A percentile compares a stretch with the other conserved stretches of the same genome.
These are phyloP conservation scores for Steinernema hermaphroditum DNA, from an alignment of 2,888 invertebrate species.

Conservation along the genomic window DNA sequence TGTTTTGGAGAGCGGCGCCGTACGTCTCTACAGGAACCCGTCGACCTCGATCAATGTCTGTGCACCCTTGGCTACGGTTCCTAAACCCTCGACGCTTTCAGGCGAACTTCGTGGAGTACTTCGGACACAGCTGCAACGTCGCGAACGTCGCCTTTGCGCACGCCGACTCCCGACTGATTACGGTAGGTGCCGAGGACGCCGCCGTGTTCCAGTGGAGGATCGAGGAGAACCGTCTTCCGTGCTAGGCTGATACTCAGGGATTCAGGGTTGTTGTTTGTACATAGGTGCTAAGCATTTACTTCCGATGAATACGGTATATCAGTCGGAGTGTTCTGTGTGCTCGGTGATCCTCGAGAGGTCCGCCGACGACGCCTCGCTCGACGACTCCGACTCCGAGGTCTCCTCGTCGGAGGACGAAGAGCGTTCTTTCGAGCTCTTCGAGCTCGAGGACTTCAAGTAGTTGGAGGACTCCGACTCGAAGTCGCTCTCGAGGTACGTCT, in stretches of 20 bases:
- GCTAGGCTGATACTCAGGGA: constrained; percentile 5
- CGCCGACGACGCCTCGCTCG: not conserved
- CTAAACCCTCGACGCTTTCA: not conserved
- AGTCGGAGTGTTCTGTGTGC: constrained; percentile 18
- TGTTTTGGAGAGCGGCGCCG: constrained; percentile 45
- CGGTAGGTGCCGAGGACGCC: constrained; percentile 15
- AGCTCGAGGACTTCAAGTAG: not conserved
- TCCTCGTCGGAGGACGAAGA: not conserved
- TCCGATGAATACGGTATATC: not conserved
- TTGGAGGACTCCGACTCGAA: constrained; percentile 19
- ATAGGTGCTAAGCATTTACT: constrained; percentile 8
- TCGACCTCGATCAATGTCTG: constrained; percentile 40
- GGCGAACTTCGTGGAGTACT: not conserved
- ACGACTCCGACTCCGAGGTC: not conserved
- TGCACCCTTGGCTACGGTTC: not conserved
- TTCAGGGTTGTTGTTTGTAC: constrained; percentile 23
- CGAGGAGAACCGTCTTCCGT: not conserved
- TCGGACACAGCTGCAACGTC: constrained; percentile 1
- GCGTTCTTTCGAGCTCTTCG: not conserved
- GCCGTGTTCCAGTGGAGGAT: constrained; percentile 25
- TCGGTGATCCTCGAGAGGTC: constrained; percentile 14
- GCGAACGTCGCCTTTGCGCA: constrained; percentile 15
- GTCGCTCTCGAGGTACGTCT: not conserved
- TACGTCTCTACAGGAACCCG: constrained; percentile 43
- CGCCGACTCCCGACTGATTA: constrained; percentile 14